Evolutionary conservation across 1,140 invertebrate species (phyloP), one percentile per base, ranked within the genome.

Genomic region (Aphaenogaster rudis): DNA sequence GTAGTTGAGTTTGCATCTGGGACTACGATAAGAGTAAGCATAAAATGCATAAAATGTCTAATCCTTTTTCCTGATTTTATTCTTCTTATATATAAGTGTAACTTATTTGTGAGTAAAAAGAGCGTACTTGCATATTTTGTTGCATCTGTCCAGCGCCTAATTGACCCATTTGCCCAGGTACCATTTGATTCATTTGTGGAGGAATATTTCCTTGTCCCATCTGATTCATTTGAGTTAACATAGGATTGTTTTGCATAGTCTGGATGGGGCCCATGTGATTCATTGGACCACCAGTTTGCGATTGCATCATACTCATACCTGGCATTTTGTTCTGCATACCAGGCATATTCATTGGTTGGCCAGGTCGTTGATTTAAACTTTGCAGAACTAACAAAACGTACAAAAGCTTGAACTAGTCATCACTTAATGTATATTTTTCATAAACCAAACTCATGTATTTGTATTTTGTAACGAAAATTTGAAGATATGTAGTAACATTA

Each of bases 351-450:
- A 97, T 96, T 87, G 95, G 90, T 91, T 95, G 95, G 36, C 94
- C 96, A 67, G 96, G 96, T 36, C 96, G 94, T 92, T 96, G 96
- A 90, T 97, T 97, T 81, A 97, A 93, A 52, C 95, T 96, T 93
- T 97, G 97, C 39, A 97, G 92, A 66, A 97, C 96, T 96, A 74
- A 87, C 92, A 92, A 85, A 61, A 89, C 39, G 48, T 33, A 74
- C 13, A 64, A 64, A 42, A 87, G 1, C 28, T 86, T 4, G 0
- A 77, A 50, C 15, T 50, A 85, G 0, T 54, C 39, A 21, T 63
- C 36, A 59, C 15, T 66, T 61, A 13, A 11, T 39, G 45, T 39
- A 48, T 45, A 82, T 64, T 74, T 71, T 36, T 72, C 9, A 11
- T 13, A 48, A 74, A 57, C 6, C 13, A 66, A 69, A 67, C 11